Conservation (phyloP, 2,797 vertebrate species). For the Parauchenoglanis punctatus region DNA sequence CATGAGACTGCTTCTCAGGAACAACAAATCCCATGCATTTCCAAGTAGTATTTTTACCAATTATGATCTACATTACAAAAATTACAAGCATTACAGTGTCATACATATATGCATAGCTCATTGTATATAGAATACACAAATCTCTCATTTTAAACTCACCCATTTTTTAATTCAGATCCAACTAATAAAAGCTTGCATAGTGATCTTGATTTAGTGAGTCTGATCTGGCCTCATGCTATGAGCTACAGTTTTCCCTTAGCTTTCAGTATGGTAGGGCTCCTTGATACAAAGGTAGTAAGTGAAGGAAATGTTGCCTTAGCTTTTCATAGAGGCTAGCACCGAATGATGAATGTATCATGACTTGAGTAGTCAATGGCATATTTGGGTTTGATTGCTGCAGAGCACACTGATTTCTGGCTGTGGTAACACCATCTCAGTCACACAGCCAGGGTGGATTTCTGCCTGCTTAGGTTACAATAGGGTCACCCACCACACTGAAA, state of each 20-base stretch:
- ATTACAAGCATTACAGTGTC: background rate
- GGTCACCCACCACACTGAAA: conserved; percentile 49
- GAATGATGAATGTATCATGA: background rate
- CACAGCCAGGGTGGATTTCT: conserved; percentile 68
- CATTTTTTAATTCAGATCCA: background rate
- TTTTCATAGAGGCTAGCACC: background rate
- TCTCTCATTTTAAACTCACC: background rate
- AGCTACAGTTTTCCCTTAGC: background rate
- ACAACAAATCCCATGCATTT: conserved; percentile 19
- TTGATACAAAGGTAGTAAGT: background rate
- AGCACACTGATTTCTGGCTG: background rate
- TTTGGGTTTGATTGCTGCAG: background rate
- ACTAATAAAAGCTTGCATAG: background rate
- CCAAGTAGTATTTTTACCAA: background rate
- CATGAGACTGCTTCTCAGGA: conserved; percentile 44
- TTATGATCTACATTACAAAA: background rate
- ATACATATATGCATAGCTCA: background rate
- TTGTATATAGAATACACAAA: background rate
- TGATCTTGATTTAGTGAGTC: background rate
- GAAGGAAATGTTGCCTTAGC: background rate
- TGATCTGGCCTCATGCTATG: background rate
- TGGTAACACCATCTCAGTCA: conserved; percentile 9
- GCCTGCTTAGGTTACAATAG: conserved; percentile 61
- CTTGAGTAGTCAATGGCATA: background rate
- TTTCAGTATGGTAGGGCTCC: background rate